A percentile compares a stretch with the other conserved stretches of the same genome.
Evolutionary conservation across 2,888 invertebrate genomes (phyloP).

Genomic region (Geophilus truncorum): DNA sequence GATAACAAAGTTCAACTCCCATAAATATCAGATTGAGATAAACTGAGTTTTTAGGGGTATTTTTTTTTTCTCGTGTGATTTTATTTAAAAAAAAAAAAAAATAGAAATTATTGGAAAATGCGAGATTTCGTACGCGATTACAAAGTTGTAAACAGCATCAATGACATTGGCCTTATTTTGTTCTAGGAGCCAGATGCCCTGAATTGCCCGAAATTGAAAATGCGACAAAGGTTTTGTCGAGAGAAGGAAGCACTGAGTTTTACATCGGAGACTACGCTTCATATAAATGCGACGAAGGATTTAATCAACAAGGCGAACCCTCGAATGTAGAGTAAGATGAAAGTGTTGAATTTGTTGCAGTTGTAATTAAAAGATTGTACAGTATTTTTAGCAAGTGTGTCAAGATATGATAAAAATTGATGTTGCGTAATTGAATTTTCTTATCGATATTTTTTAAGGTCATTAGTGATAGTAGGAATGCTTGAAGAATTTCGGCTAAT

Average conservation of each 20-base stretch:
- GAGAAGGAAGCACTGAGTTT: not conserved
- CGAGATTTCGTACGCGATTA: too few species aligned
- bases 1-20: not conserved
- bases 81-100: too few species aligned
- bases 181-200: not conserved
- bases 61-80: not conserved
- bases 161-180: not conserved
- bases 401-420: not conserved
- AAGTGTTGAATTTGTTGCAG: not conserved
- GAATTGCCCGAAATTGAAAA: not conserved
- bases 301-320: not conserved
- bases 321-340: not conserved
- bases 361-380: too few species aligned
- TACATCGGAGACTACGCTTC: not conserved
- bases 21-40: not conserved
- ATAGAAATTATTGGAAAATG: too few species aligned
- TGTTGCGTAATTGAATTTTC: not conserved
- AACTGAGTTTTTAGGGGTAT: not conserved
- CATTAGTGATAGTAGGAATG: not conserved
- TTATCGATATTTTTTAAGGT: not conserved
- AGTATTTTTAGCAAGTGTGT: not conserved
- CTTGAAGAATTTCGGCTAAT: too few species aligned
- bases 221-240: not conserved
- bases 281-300: not conserved
- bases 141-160: too few species aligned